Conservation (phyloP, 1,140 invertebrate species). For the Apis cerana region DNA sequence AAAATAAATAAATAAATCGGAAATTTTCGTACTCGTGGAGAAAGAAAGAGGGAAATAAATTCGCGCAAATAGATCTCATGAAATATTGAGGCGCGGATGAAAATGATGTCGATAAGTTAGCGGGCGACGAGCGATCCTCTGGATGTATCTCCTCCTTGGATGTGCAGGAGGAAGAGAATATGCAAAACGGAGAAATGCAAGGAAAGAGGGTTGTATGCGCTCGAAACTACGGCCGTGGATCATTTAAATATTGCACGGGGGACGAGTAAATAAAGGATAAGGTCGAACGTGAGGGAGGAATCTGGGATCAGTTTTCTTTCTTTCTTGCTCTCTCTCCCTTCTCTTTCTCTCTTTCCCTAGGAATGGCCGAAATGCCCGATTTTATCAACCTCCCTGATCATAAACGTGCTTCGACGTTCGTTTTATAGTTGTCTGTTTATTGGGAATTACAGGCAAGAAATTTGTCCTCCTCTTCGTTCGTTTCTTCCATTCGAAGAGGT, state of each 20-base stretch:
- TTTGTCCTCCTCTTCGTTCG: background rate
- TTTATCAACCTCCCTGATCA: constrained; percentile 26
- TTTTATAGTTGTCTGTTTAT: background rate
- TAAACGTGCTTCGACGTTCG: constrained; percentile 35
- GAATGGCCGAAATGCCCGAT: constrained; percentile 22
- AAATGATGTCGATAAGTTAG: constrained; percentile 9
- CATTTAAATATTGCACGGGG: constrained; percentile 52
- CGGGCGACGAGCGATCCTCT: background rate
- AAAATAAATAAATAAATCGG: constrained; percentile 1
- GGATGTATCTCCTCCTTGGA: background rate
- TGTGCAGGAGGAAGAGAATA: constrained; percentile 5
- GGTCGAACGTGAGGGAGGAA: constrained; percentile 34
- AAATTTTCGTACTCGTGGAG: too few relatives aligned
- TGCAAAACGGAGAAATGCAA: constrained; percentile 22
- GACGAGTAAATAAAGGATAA: constrained; percentile 50
- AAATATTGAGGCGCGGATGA: background rate
- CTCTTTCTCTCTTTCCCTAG: background rate
- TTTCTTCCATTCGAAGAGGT: background rate
- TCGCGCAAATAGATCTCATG: background rate
- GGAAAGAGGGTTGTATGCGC: constrained; percentile 5
- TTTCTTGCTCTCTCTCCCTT: too few relatives aligned
- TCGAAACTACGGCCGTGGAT: constrained; percentile 28
- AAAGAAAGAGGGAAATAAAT: background rate
- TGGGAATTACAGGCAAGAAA: background rate
- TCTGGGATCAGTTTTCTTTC: constrained; percentile 25